phyloP scores from a whole-genome alignment of 2,888 invertebrate species.

The Leptodirus hochenwartii region DNA sequence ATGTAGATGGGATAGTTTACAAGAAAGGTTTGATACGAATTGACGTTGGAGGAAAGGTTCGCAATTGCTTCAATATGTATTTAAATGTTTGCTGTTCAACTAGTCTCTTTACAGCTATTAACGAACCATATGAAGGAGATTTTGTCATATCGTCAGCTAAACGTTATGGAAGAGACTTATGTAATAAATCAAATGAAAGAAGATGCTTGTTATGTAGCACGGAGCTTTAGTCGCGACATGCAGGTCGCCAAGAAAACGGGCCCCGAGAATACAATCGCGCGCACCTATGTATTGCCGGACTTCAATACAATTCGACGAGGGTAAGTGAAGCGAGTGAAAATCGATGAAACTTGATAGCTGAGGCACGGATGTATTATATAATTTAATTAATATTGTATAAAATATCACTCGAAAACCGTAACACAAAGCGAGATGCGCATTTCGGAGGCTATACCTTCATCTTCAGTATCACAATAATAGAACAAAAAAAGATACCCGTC shows the following conservation, averaged over 20 bases:
- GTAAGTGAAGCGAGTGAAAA: conserved; percentile 21
- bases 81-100: neutral
- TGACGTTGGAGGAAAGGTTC: conserved; percentile 88
- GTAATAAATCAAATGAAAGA: conserved; percentile 98
- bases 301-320: conserved; percentile 80
- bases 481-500: no score
- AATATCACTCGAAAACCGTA: no score
- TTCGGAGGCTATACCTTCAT: no score
- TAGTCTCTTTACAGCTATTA: conserved; percentile 25
- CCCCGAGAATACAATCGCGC: conserved; percentile 47
- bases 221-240: conserved; percentile 68
- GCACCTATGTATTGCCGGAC: conserved; percentile 93
- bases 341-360: conserved; percentile 5
- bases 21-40: conserved; percentile 57
- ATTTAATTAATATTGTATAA: conserved; percentile 2
- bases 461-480: no score
- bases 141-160: conserved; percentile 86
- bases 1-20: conserved; percentile 46
- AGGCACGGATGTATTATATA: neutral
- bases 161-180: conserved; percentile 98
- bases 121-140: conserved; percentile 97
- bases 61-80: conserved; percentile 2
- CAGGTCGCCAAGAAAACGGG: conserved; percentile 39
- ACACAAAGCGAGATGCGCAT: no score
- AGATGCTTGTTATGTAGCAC: conserved; percentile 86